phyloP scores from a whole-genome alignment of 2,113 vertebrate species.

The Oplegnathus fasciatus region DNA sequence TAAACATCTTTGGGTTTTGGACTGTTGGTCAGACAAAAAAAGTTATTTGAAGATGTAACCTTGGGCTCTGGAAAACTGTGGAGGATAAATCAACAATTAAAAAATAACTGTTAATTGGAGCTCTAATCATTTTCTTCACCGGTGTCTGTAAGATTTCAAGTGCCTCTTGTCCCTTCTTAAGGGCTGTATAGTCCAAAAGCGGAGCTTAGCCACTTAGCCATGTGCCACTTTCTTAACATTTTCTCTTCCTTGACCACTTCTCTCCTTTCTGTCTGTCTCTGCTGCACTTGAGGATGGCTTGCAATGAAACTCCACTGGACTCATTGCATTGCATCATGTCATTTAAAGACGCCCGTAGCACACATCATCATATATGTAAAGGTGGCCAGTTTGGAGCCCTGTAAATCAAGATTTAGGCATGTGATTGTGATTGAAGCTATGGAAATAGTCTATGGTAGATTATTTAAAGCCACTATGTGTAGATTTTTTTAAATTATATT shows the following conservation, averaged over 20 bases:
- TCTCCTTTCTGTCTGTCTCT: neutral
- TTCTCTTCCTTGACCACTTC: neutral
- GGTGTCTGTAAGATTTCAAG: neutral
- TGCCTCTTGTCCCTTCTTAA: neutral
- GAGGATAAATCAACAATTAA: neutral
- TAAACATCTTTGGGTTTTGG: neutral
- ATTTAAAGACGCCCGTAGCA: neutral
- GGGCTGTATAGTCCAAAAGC: neutral
- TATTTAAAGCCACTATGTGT: no score
- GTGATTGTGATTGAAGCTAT: neutral
- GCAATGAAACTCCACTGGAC: neutral
- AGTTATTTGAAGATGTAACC: neutral
- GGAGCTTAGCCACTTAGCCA: neutral
- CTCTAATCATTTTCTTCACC: neutral
- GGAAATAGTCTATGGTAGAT: no score
- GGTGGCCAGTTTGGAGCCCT: neutral
- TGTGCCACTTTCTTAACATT: neutral
- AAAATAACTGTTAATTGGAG: neutral
- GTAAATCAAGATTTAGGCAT: neutral
- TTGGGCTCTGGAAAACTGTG: neutral
- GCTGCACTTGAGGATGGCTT: neutral
- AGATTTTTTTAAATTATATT: no score
- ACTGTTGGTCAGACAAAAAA: neutral
- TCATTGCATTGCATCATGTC: neutral
- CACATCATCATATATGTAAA: neutral